Base-by-base conservation (phyloP, 2,888 invertebrate species). In the Dynastes maya region DNA sequence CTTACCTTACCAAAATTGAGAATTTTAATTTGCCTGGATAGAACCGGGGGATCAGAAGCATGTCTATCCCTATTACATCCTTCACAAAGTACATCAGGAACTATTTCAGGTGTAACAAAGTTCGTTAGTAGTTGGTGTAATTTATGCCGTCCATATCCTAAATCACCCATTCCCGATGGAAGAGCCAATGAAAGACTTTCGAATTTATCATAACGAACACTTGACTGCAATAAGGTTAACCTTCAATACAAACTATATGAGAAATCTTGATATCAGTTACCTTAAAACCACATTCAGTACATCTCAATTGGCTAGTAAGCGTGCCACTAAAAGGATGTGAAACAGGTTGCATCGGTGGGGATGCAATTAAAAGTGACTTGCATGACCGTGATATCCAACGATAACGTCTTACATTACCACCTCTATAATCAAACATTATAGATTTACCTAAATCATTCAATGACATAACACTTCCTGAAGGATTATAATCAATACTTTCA, bases 201-300 rank as follows among this genome's bases (percentile, higher is more conserved):
- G 86, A 97, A 96, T 86, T 96, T 96, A 88, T 98, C 97, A 87
- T 97, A 96, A 32, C 95, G 94, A n/a, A 97, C 94, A 0, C 96
- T 94, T 80, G 95, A 95, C 94, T 96, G 90, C 1, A 16, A 55
- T 27, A 8, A 55, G n/a, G 8, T 2, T 8, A 9, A 89, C 88
- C 29, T 32, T 13, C 45, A 11, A 37, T 37, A 65, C 37, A 8
- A n/a, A 45, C 16, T 16, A 45, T 13, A 2, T 13, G 3, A 45
- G 11, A 61, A 40, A 22, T n/a, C 49, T 2, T 64, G 6, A 9
- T 6, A 16, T 49, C 32, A 27, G 2, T 37, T 9, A 93, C 94
- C 90, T 93, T 93, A 87, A 91, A 91, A 65, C 92, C 92, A 87
- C 95, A 96, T 76, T 91, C 91, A 51, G 92, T 92, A 86, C 96